Evolutionary conservation across 2,888 invertebrate genomes (phyloP).

Genomic region (Epinotia nisella): DNA sequence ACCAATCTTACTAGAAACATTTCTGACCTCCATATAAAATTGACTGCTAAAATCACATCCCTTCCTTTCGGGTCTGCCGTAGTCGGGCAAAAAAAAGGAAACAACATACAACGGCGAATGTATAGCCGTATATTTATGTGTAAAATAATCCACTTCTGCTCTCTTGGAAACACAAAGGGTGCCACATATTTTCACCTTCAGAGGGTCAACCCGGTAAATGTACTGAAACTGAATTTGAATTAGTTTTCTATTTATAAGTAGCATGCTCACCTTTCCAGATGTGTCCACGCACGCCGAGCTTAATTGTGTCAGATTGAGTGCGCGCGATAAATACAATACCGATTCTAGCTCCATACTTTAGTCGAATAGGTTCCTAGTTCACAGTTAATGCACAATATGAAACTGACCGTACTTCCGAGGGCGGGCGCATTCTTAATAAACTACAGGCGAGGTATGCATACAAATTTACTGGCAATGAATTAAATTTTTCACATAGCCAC

Average conservation of each 20-base stretch:
- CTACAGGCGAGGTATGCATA: constrained; percentile 76
- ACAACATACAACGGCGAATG: neutral
- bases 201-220: neutral
- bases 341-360: neutral
- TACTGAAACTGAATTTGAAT: neutral
- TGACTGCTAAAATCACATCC: too few relatives aligned
- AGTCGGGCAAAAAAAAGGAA: neutral
- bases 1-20: constrained; percentile 3
- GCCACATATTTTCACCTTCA: neutral
- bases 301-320: too few relatives aligned
- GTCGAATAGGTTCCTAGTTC: neutral
- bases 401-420: constrained; percentile 65
- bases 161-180: neutral
- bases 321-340: neutral
- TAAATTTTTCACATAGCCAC: constrained; percentile 74
- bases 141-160: neutral
- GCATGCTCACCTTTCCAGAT: neutral
- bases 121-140: neutral
- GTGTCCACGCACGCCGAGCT: too few relatives aligned
- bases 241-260: neutral
- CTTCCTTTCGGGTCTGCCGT: too few relatives aligned
- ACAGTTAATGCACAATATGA: constrained; percentile 59
- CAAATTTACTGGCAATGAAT: constrained; percentile 71
- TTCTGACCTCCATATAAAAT: neutral
- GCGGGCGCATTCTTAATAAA: constrained; percentile 73